Evolutionary conservation across 2,113 vertebrate species (phyloP), one percentile per base, ranked within the genome.

Genomic region (Sceloporus tristichus): DNA sequence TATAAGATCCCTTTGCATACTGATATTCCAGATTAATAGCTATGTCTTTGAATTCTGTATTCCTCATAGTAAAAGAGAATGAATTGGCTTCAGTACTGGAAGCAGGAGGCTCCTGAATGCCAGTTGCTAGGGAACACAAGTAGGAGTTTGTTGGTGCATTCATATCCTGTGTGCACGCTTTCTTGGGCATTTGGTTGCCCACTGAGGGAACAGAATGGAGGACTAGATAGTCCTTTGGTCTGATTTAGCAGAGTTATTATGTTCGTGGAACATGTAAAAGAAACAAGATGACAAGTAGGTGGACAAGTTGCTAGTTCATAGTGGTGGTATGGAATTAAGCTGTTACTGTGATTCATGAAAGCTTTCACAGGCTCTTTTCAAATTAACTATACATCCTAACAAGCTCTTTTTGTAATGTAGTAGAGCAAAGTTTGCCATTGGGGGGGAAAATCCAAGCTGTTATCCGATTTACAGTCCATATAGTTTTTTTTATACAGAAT

Each of bases 351-450:
- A 87, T 80, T 48, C 68, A 42, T 62, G 40, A 74, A 59, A 59
- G 9, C 53, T 73, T 81, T 81, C 48, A 73, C 78, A 81, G 53
- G 38, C 56, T 81, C 53, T 59, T 81, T 81, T 81, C 53, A 87
- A 87, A 87, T 87, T 73, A 87, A 81, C 54, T 62, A 54, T 79
- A 65, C 65, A 48, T 2, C 54, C 19, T 68, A 89, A 11, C n/a
- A 88, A 84, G 1, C 73, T 93, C 90, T 75, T 53, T 92, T 94
- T 86, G 54, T 78, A 91, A 88, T 89, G 85, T 48, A 71, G 66
- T 65, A 1, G 14, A 79, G 9, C 34, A 73, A 79, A 34, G 8
- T 42, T 84, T 88, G 38, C 38, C 68, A 25, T 34, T 85, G 19
- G 56, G 34, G 71, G 77, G 40, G 68, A 66, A 59, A 5, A 42